Evolutionary conservation across 2,797 vertebrate species (phyloP).

Genomic region (Neostethus bicornis): DNA sequence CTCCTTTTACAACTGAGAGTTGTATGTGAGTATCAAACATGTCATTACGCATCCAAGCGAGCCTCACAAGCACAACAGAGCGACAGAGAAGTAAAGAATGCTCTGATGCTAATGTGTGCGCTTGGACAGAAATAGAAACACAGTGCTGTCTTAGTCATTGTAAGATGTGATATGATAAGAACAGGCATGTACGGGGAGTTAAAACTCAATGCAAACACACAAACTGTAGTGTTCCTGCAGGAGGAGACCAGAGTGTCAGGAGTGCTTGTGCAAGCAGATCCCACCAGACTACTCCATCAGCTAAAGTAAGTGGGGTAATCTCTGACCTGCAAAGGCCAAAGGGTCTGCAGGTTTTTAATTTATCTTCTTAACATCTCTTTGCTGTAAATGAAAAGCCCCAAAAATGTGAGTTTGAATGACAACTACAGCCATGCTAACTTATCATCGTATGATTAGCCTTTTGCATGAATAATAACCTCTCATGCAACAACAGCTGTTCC

Average conservation of each 20-base stretch:
- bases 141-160: slow-evolving; percentile 54
- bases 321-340: slow-evolving; percentile 36
- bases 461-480: slow-evolving; percentile 20
- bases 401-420: slow-evolving; percentile 17
- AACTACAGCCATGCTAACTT: slow-evolving; percentile 10
- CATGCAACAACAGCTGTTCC: slow-evolving; percentile 14
- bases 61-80: slow-evolving; percentile 35
- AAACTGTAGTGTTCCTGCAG: slow-evolving; percentile 37
- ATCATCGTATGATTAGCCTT: slow-evolving; percentile 27
- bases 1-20: slow-evolving; percentile 28
- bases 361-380: slow-evolving; percentile 6
- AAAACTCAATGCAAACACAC: slow-evolving; percentile 61
- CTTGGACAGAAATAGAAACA: slow-evolving; percentile 60
- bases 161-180: slow-evolving; percentile 64
- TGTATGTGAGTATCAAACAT: slow-evolving; percentile 45
- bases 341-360: slow-evolving; percentile 19
- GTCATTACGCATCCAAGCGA: slow-evolving; percentile 49
- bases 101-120: slow-evolving; percentile 58
- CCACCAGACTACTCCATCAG: slow-evolving; percentile 25
- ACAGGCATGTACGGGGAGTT: slow-evolving; percentile 61
- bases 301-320: slow-evolving; percentile 19
- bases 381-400: background rate
- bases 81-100: slow-evolving; percentile 51
- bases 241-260: slow-evolving; percentile 46
- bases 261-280: slow-evolving; percentile 39